Conservation (phyloP, 2,797 vertebrate genomes). For the Hydrophis major region DNA sequence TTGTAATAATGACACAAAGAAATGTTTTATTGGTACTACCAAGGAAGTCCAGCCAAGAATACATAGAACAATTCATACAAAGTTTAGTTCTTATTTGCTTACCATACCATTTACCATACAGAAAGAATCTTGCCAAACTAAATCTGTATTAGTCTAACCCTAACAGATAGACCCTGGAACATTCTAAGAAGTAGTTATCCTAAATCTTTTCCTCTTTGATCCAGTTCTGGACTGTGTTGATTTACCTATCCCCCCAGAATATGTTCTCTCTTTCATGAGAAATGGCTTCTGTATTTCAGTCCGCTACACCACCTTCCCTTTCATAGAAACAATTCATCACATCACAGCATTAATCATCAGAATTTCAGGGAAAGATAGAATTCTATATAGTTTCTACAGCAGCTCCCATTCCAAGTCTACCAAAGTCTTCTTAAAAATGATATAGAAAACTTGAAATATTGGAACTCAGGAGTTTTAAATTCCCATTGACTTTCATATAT, state of each 20-base stretch:
- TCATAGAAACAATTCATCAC: neutral
- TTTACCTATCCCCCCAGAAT: neutral
- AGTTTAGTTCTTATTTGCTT: neutral
- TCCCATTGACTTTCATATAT: neutral
- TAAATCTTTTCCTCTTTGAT: neutral
- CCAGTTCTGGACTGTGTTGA: neutral
- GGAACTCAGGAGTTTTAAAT: neutral
- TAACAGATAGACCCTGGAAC: neutral
- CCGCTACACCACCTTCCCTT: neutral
- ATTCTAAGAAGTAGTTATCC: neutral
- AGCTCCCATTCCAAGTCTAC: neutral
- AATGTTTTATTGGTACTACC: neutral
- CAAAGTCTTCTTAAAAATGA: neutral
- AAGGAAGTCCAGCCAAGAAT: neutral
- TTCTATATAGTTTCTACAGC: neutral
- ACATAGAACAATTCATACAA: neutral
- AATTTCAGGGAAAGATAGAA: neutral
- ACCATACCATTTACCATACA: neutral
- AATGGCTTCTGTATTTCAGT: neutral
- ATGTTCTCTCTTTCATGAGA: neutral
- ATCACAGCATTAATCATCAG: neutral
- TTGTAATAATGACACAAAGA: neutral
- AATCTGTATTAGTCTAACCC: neutral
- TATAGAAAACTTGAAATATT: neutral
- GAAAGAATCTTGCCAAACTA: neutral